phyloP scores from a whole-genome alignment of 2,113 vertebrate species.

The Lampris megalopsis region DNA sequence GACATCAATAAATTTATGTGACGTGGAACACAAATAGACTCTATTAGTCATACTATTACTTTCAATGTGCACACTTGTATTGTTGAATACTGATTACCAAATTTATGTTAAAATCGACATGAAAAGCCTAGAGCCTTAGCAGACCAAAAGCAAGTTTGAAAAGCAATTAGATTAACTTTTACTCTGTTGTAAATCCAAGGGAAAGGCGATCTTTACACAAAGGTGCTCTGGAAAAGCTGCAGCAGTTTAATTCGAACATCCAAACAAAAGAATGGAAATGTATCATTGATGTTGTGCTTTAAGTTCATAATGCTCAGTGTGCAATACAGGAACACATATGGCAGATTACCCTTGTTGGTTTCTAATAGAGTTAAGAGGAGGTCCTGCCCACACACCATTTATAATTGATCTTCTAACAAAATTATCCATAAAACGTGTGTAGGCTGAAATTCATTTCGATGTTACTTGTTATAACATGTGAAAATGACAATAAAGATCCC shows the following conservation, averaged over 20 bases:
- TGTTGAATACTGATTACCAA: constrained; percentile 1
- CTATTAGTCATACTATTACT: constrained; percentile 1
- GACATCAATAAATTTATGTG: constrained; percentile 81
- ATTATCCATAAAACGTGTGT: neutral
- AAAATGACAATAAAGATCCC: neutral
- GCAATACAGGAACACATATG: constrained; percentile 3
- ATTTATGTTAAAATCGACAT: constrained; percentile 3
- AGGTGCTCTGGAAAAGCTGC: neutral
- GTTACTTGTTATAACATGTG: neutral
- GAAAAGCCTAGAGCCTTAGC: neutral
- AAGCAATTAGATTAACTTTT: neutral
- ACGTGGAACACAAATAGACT: constrained; percentile 60
- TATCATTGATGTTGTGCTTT: neutral
- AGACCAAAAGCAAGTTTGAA: neutral
- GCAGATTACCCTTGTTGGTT: neutral
- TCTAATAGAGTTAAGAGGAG: neutral
- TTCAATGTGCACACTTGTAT: neutral
- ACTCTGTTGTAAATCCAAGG: neutral
- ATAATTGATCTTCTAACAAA: neutral
- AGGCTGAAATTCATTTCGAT: neutral
- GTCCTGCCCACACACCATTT: neutral
- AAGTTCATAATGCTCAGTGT: constrained; percentile 8
- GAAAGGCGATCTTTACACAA: too few relatives aligned
- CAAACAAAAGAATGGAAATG: constrained; percentile 14
- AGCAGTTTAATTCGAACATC: neutral